Conservation (phyloP, 2,888 invertebrate species). For the Synanthedon formicaeformis region DNA sequence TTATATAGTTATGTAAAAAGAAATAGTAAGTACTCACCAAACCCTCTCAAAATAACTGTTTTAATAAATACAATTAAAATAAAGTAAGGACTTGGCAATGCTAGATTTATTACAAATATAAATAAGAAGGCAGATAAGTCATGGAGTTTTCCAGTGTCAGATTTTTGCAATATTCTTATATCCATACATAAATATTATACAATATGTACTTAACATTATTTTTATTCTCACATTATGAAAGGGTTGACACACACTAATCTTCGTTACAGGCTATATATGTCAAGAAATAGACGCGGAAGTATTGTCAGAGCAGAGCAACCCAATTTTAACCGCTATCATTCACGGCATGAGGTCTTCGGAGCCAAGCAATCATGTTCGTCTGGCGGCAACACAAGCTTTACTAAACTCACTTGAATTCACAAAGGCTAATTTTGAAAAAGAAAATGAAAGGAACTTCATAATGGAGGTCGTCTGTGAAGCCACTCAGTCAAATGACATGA, state of each 20-base stretch:
- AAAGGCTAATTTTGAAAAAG: slow-evolving; percentile 97
- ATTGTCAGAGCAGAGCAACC: slow-evolving; percentile 91
- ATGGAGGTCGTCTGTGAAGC: slow-evolving; percentile 99
- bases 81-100: no score
- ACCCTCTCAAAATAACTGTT: no score
- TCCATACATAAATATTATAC: neutral
- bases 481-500: slow-evolving; percentile 91
- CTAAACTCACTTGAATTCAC: slow-evolving; percentile 98
- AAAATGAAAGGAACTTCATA: slow-evolving; percentile 96
- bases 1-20: no score
- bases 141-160: no score
- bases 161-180: no score
- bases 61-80: no score
- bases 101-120: no score
- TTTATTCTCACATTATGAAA: neutral
- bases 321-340: slow-evolving; percentile 97
- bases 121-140: no score
- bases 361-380: slow-evolving; percentile 91
- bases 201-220: neutral
- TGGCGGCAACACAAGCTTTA: slow-evolving; percentile 97
- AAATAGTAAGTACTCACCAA: no score
- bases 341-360: slow-evolving; percentile 98
- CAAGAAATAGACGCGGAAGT: slow-evolving; percentile 97
- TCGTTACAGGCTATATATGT: slow-evolving; percentile 83
- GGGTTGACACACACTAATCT: neutral